A percentile compares a stretch with the other conserved stretches of the same genome.
Conservation (phyloP, 2,113 vertebrate genomes). For the Salvelinus fontinalis region DNA sequence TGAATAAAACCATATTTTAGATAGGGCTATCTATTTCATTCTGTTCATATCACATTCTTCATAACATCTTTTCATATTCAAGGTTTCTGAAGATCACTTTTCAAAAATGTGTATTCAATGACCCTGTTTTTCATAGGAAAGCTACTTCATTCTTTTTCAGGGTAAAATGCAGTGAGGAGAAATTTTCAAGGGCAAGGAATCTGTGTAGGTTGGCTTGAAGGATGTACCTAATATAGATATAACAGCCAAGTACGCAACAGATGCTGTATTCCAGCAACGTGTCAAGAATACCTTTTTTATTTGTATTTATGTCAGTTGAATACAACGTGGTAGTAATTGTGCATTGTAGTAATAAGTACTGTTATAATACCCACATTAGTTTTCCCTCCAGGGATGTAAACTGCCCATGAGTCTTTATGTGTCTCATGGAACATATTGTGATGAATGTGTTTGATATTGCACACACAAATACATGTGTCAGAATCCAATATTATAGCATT, state of each 20-base stretch:
- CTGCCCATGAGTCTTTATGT: background rate
- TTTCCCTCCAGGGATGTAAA: background rate
- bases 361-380: too few relatives aligned
- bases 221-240: background rate
- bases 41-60: too few relatives aligned
- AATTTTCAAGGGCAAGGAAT: background rate
- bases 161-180: background rate
- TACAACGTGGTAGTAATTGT: constrained; percentile 8
- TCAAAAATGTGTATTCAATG: background rate
- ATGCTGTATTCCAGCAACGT: constrained; percentile 1
- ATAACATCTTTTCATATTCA: too few relatives aligned
- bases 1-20: too few relatives aligned
- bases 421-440: constrained; percentile 1
- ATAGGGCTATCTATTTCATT: too few relatives aligned
- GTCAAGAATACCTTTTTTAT: background rate
- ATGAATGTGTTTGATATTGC: background rate
- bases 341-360: too few relatives aligned
- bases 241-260: background rate
- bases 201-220: background rate
- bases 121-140: background rate
- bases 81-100: background rate
- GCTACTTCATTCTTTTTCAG: background rate
- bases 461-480: too few relatives aligned
- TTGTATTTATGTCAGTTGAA: background rate
- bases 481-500: background rate